Evolutionary conservation across 2,888 invertebrate genomes (phyloP), one percentile per base, ranked within the genome.

Genomic region (Melieria crassipennis): DNA sequence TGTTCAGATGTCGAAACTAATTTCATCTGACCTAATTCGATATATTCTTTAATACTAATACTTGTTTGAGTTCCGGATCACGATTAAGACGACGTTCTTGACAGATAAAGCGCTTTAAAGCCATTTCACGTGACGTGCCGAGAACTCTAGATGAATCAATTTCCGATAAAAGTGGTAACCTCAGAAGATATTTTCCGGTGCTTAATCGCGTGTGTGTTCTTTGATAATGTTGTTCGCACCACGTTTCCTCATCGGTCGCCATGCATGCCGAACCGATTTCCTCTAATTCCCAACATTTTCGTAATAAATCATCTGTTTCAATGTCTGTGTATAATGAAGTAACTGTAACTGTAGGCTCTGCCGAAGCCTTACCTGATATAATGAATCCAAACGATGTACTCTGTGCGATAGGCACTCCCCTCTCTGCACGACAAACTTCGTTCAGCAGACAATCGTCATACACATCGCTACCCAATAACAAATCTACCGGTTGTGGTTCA

Each of bases 21-120:
- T 66, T 72, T 67, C 70, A 74, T 72, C 63, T 74, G 70, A 2
- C 65, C 68, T 7, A 72, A 7, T 10, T 42, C 9, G 7, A 73
- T 52, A 50, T 72, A 73, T 56, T 75, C 71, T 4, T 73, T 45
- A 43, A 75, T 65, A 6, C 52, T 71, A 42, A 70, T 10, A n/a
- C 55, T 43, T 57, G 7, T 9, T 63, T 71, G 1, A 73, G 46
- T 7, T 4, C 1, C 13, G 60, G 1, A 30, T 70, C 55, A 7
- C 50, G 65, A 6, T 11, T 5, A 5, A 70, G 10, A 5, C 61
- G 9, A 13, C n/a, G 45, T 45, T 70, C 65, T n/a, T 65, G 60
- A 62, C 52, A 4, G 13, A 63, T 46, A 47, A 72, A 70, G 1
- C 72, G 72, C 13, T 72, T 72, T 16, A 67, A n/a, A 10, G 74